Conservation (phyloP, 2,797 vertebrate genomes). For the Enteromius unitaeniatus region DNA sequence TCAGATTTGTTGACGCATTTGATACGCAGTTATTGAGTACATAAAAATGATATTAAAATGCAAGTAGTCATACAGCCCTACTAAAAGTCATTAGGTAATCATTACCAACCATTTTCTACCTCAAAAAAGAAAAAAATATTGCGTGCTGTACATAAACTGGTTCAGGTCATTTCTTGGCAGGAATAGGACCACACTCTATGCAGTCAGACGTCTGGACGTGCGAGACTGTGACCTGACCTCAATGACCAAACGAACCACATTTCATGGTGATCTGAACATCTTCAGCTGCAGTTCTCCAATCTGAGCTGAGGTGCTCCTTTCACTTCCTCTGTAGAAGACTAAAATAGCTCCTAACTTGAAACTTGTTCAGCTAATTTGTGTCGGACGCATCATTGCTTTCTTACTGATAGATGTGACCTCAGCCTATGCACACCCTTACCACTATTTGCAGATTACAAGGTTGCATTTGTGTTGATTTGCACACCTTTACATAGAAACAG, state of each 20-base stretch:
- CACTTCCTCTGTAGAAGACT: slow-evolving; percentile 20
- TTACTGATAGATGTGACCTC: slow-evolving; percentile 2
- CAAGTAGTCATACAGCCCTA: not conserved
- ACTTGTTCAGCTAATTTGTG: not conserved
- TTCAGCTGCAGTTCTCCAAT: slow-evolving; percentile 20
- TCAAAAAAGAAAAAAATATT: not conserved
- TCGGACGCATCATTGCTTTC: not conserved
- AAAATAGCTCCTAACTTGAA: not conserved
- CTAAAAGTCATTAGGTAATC: not conserved
- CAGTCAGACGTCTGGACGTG: not conserved
- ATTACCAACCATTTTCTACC: not conserved
- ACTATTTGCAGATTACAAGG: not conserved
- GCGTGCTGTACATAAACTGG: not conserved
- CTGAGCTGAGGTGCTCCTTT: slow-evolving; percentile 10
- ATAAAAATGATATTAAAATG: not conserved
- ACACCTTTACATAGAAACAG: not conserved
- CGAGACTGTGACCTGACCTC: not conserved
- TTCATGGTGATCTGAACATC: slow-evolving; percentile 47
- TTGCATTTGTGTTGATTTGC: not conserved
- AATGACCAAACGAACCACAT: slow-evolving; percentile 35
- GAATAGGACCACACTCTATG: not conserved
- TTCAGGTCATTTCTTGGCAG: not conserved
- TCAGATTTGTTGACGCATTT: too few relatives aligned
- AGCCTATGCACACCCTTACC: not conserved
- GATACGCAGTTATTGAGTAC: too few relatives aligned